Percentiles rank a stretch among this genome's conserved stretches.
phyloP scores from a whole-genome alignment of 2,888 invertebrate species.

The Aelia acuminata region DNA sequence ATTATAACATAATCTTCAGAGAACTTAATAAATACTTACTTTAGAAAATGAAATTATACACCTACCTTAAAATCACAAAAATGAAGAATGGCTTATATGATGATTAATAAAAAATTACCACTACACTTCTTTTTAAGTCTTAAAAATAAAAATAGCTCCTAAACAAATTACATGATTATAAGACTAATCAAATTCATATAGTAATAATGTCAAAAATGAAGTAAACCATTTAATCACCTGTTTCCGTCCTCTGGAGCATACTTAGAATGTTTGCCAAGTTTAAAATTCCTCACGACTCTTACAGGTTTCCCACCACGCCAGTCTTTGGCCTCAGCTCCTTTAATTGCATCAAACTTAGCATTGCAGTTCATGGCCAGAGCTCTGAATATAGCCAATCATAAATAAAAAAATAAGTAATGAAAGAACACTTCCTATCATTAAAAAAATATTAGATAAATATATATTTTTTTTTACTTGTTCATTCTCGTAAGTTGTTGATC shows the following conservation, averaged over 20 bases:
- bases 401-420: background rate
- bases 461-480: conserved; percentile 75
- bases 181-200: background rate
- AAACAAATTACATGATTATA: too few species aligned
- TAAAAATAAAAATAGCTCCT: too few species aligned
- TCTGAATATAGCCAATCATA: conserved; percentile 69
- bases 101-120: too few species aligned
- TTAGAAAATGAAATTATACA: too few species aligned
- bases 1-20: too few species aligned
- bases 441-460: background rate
- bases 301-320: conserved; percentile 85
- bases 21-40: too few species aligned
- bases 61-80: too few species aligned
- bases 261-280: conserved; percentile 81
- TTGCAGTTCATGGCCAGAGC: conserved; percentile 85
- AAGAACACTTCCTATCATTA: background rate
- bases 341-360: conserved; percentile 75
- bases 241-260: conserved; percentile 84
- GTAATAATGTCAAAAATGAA: background rate
- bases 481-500: conserved; percentile 83
- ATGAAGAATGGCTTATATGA: too few species aligned
- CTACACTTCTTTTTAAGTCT: too few species aligned
- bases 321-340: conserved; percentile 79
- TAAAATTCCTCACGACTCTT: conserved; percentile 83
- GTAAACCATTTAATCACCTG: conserved; percentile 68